phyloP scores from a whole-genome alignment of 2,797 vertebrate genomes.

The Lateolabrax maculatus region DNA sequence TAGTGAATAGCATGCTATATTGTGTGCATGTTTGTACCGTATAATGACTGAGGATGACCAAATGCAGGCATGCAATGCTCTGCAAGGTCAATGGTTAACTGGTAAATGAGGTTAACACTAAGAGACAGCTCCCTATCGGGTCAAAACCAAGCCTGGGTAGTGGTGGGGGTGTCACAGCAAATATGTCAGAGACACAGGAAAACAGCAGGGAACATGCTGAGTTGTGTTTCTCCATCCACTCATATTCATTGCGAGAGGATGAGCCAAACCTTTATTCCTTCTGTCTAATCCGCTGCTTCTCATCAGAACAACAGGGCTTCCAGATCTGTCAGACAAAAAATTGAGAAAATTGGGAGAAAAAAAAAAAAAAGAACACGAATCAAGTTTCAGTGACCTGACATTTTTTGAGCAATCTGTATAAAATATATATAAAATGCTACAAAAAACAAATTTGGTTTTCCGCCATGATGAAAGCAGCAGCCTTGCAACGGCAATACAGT shows the following conservation, averaged over 20 bases:
- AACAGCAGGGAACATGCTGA: constrained; percentile 60
- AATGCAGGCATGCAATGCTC: constrained; percentile 38
- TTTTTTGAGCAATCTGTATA: neutral
- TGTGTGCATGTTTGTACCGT: constrained; percentile 29
- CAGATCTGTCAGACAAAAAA: constrained; percentile 20
- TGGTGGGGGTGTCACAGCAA: constrained; percentile 72
- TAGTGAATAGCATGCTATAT: constrained; percentile 26
- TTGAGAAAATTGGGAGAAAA: neutral
- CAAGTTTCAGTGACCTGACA: neutral
- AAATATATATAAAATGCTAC: neutral
- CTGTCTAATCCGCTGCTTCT: constrained; percentile 47
- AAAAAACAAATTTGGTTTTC: neutral
- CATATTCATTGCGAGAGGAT: constrained; percentile 28
- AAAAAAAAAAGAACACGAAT: too few relatives aligned
- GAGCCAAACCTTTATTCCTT: constrained; percentile 51
- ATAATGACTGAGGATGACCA: constrained; percentile 36
- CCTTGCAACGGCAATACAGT: neutral
- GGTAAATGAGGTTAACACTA: constrained; percentile 63
- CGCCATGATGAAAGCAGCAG: constrained; percentile 16
- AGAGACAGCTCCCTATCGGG: constrained; percentile 70
- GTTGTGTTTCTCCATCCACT: constrained; percentile 42
- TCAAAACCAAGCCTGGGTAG: constrained; percentile 54
- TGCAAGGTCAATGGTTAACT: constrained; percentile 35
- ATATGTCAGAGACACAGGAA: constrained; percentile 71
- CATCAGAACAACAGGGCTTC: constrained; percentile 20